Percentiles rank a stretch among this genome's conserved stretches.
phyloP scores from a whole-genome alignment of 1,140 invertebrate species.

The Zophobas morio region DNA sequence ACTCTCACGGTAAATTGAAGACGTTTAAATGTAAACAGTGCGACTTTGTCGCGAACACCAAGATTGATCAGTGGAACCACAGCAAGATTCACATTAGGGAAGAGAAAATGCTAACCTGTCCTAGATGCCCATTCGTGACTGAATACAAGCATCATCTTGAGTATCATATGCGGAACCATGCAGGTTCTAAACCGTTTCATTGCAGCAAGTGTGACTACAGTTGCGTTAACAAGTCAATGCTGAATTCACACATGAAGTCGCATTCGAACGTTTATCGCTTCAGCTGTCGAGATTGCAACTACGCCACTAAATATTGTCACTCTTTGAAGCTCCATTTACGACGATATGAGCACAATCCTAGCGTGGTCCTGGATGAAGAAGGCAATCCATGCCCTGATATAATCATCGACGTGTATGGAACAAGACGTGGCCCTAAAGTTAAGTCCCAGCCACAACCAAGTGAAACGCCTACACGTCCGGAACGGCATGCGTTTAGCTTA shows the following conservation, averaged over 20 bases:
- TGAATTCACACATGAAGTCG: constrained; percentile 98
- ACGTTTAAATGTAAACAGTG: constrained; percentile 95
- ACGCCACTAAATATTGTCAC: constrained; percentile 98
- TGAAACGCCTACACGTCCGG: constrained; percentile 47
- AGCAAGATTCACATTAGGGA: constrained; percentile 91
- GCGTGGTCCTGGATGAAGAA: constrained; percentile 88
- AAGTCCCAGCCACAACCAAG: constrained; percentile 67
- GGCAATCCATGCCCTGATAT: constrained; percentile 88
- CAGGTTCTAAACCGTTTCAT: constrained; percentile 96
- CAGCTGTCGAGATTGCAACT: constrained; percentile 94
- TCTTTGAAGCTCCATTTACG: constrained; percentile 95
- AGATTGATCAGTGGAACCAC: constrained; percentile 95
- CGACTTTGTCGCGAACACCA: constrained; percentile 85
- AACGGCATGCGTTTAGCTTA: constrained; percentile 56
- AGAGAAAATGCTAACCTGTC: constrained; percentile 93
- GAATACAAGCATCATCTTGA: constrained; percentile 99
- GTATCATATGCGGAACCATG: constrained; percentile 97
- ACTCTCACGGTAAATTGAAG: constrained; percentile 88
- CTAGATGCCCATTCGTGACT: constrained; percentile 96
- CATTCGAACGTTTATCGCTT: constrained; percentile 98
- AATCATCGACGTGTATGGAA: constrained; percentile 93
- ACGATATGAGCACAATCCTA: constrained; percentile 91
- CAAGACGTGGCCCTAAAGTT: constrained; percentile 85
- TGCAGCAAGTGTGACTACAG: constrained; percentile 93
- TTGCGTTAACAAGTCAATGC: constrained; percentile 99